phyloP scores from a whole-genome alignment of 1,140 invertebrate genomes.

The Phenacoccus solenopsis region DNA sequence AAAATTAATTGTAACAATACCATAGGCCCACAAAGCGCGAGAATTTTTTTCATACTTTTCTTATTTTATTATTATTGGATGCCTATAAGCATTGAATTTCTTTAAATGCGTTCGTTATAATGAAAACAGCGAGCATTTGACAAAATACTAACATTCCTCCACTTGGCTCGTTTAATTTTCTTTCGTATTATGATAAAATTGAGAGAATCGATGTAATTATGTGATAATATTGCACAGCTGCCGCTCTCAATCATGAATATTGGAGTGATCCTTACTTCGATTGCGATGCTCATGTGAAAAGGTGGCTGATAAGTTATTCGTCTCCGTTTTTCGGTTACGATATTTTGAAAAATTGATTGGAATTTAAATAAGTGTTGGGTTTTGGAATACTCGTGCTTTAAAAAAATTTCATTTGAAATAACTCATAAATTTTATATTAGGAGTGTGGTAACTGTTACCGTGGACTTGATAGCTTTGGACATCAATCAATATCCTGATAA shows the following conservation, averaged over 20 bases:
- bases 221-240: conserved; percentile 43
- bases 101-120: conserved; percentile 81
- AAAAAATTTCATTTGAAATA: conserved; percentile 30
- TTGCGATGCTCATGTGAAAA: conserved; percentile 79
- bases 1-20: too few relatives aligned
- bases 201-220: too few relatives aligned
- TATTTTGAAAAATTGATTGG: conserved; percentile 72
- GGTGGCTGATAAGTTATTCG: conserved; percentile 91
- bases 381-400: too few relatives aligned
- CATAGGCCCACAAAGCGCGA: too few relatives aligned
- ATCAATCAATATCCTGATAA: conserved; percentile 89
- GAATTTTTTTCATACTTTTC: too few relatives aligned
- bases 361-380: conserved; percentile 96
- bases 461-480: conserved; percentile 78
- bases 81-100: too few relatives aligned
- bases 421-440: conserved; percentile 44
- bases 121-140: conserved; percentile 64
- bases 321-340: conserved; percentile 96
- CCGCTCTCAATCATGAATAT: conserved; percentile 73
- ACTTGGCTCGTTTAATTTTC: conserved; percentile 43
- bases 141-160: conserved; percentile 81
- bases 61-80: too few relatives aligned
- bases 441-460: conserved; percentile 85
- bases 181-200: too few relatives aligned
- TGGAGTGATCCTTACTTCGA: conserved; percentile 92